These are phyloP conservation scores for Synanthedon andrenaeformis DNA, from an alignment of 2,888 invertebrate genomes.

Conservation along the genomic window DNA sequence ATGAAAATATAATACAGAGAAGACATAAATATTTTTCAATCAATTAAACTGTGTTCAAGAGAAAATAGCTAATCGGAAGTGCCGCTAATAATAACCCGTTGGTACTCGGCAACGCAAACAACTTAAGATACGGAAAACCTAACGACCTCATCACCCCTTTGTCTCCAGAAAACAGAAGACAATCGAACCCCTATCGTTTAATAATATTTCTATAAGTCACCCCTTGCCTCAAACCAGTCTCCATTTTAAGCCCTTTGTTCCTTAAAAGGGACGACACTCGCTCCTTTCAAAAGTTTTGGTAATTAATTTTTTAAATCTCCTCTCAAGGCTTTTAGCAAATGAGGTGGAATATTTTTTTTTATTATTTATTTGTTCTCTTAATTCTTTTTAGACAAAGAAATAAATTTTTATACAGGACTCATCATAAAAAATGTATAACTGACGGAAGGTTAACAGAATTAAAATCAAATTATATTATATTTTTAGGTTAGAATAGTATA, in stretches of 20 bases:
- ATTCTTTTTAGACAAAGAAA: no score
- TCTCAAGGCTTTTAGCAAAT: slow-evolving; percentile 23
- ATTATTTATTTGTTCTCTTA: neutral
- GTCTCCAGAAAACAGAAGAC: slow-evolving; percentile 24
- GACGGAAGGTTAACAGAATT: no score
- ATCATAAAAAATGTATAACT: no score
- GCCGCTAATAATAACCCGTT: slow-evolving; percentile 14
- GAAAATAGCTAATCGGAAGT: slow-evolving; percentile 1
- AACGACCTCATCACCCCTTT: slow-evolving; percentile 26
- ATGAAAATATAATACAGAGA: no score
- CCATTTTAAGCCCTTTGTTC: slow-evolving; percentile 44
- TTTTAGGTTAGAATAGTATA: no score
- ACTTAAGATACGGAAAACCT: slow-evolving; percentile 33
- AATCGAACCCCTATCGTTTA: slow-evolving; percentile 51
- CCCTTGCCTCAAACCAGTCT: slow-evolving; percentile 18
- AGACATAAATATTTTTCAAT: neutral
- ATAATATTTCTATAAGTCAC: slow-evolving; percentile 55
- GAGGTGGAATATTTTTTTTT: slow-evolving; percentile 22
- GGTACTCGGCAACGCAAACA: slow-evolving; percentile 21
- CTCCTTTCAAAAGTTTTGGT: slow-evolving; percentile 32
- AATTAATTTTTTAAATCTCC: slow-evolving; percentile 47
- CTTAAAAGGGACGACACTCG: slow-evolving; percentile 26
- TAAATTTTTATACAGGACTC: no score
- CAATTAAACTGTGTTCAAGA: neutral
- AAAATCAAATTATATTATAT: no score